These are phyloP conservation scores for Sphyrna mokarran DNA, from an alignment of 2,113 vertebrate genomes.

Conservation along the genomic window DNA sequence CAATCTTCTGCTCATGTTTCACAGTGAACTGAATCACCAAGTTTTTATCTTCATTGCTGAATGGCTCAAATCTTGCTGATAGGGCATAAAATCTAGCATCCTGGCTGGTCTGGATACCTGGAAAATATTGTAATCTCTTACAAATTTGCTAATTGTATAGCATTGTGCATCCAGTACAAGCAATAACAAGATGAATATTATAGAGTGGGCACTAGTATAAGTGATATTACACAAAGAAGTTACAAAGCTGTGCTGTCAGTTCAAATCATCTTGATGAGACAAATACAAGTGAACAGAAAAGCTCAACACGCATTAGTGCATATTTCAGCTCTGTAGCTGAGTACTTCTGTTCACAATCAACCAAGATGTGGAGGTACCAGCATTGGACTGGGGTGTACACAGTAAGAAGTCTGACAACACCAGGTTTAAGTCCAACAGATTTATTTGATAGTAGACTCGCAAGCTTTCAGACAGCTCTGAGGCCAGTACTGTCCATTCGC, in stretches of 20 bases:
- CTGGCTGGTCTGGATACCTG: slow-evolving; percentile 79
- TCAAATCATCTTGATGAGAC: background rate
- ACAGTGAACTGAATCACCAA: slow-evolving; percentile 75
- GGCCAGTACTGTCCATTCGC: no score
- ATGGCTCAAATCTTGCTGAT: slow-evolving; percentile 68
- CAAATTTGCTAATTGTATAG: background rate
- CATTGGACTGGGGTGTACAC: no score
- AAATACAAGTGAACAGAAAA: background rate
- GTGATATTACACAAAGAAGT: background rate
- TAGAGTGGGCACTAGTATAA: background rate
- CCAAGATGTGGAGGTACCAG: background rate
- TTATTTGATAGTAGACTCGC: no score
- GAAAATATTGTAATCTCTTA: background rate
- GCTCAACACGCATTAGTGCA: background rate
- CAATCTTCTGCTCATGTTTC: slow-evolving; percentile 81
- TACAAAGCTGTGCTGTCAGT: background rate
- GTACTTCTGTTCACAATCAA: background rate
- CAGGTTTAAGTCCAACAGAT: no score
- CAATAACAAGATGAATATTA: background rate
- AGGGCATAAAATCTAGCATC: slow-evolving; percentile 73
- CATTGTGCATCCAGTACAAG: background rate
- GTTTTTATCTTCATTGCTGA: slow-evolving; percentile 71
- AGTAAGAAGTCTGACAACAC: no score
- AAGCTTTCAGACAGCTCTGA: no score
- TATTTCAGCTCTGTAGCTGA: background rate